Percentiles rank a stretch among this genome's conserved stretches.
Conservation (phyloP, 1,140 invertebrate genomes). For the Ostrea denselamellosa region DNA sequence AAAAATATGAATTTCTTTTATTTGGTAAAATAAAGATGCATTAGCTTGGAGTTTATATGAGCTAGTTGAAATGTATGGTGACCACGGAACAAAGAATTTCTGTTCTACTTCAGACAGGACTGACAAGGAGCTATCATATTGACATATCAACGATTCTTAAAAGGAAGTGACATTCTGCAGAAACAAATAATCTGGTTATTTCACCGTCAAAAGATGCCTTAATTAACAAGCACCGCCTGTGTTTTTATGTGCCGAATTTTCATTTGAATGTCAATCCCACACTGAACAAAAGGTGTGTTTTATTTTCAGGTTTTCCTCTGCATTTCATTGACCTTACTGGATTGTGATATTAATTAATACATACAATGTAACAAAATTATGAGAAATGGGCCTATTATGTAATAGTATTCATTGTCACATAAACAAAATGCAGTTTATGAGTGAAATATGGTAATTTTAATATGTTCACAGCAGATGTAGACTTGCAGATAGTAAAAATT, state of each 20-base stretch:
- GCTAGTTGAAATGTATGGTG: not conserved
- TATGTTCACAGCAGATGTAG: conserved; percentile 1
- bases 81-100: not conserved
- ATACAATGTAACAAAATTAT: not conserved
- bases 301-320: not conserved
- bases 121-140: not conserved
- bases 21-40: not conserved
- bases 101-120: not conserved
- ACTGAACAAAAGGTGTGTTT: not conserved
- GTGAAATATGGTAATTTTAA: conserved; percentile 12
- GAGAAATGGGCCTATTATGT: not conserved
- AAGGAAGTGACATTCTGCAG: conserved; percentile 8
- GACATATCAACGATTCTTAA: conserved; percentile 3
- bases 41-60: not conserved
- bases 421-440: not conserved
- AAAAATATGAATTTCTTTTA: not conserved
- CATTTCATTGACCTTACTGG: conserved; percentile 19
- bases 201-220: conserved; percentile 13
- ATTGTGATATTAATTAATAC: conserved; percentile 2
- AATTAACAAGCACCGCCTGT: conserved; percentile 25
- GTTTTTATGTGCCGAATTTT: not conserved
- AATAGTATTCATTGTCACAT: not conserved
- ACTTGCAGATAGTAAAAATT: not conserved
- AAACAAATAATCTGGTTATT: conserved; percentile 27
- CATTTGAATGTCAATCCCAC: not conserved